Evolutionary conservation across 2,888 invertebrate genomes (phyloP).

Genomic region (Drosophila recens): DNA sequence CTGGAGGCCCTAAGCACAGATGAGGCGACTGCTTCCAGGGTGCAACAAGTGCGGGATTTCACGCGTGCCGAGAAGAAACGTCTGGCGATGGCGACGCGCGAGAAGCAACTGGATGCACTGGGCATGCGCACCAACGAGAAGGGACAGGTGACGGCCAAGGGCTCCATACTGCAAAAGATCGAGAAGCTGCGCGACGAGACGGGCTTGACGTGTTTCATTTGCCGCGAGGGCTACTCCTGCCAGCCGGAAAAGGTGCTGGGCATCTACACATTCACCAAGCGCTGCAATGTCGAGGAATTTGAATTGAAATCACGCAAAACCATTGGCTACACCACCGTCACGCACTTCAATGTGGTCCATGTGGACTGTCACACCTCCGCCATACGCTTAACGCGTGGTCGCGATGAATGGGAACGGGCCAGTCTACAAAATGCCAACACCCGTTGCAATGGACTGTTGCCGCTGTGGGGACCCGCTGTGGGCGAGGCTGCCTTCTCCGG

Average conservation of each 20-base stretch:
- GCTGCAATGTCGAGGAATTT: constrained; percentile 96
- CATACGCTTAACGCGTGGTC: constrained; percentile 90
- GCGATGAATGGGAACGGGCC: constrained; percentile 99
- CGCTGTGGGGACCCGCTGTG: constrained; percentile 98
- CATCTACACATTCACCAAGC: constrained; percentile 98
- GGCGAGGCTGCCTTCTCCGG: constrained; percentile 97
- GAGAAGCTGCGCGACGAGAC: constrained; percentile 98
- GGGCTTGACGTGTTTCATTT: constrained; percentile 98
- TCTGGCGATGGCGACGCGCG: constrained; percentile 98
- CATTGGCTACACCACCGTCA: constrained; percentile 94
- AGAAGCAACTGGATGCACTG: constrained; percentile 97
- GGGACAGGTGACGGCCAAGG: constrained; percentile 97
- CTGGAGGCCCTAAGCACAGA: constrained; percentile 93
- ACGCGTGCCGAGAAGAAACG: constrained; percentile 98
- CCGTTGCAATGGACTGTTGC: constrained; percentile 97
- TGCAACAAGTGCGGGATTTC: constrained; percentile 96
- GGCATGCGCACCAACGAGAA: constrained; percentile 99
- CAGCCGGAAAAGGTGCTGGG: constrained; percentile 97
- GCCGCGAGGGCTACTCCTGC: constrained; percentile 98
- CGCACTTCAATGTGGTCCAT: constrained; percentile 99
- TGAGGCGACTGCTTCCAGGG: constrained; percentile 91
- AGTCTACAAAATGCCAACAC: constrained; percentile 99
- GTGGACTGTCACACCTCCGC: constrained; percentile 99
- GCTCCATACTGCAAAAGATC: constrained; percentile 95
- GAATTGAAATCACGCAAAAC: constrained; percentile 96